Percentiles rank a stretch among this genome's conserved stretches.
Evolutionary conservation across 2,797 vertebrate species (phyloP).

Genomic region (Vespertilio murinus): DNA sequence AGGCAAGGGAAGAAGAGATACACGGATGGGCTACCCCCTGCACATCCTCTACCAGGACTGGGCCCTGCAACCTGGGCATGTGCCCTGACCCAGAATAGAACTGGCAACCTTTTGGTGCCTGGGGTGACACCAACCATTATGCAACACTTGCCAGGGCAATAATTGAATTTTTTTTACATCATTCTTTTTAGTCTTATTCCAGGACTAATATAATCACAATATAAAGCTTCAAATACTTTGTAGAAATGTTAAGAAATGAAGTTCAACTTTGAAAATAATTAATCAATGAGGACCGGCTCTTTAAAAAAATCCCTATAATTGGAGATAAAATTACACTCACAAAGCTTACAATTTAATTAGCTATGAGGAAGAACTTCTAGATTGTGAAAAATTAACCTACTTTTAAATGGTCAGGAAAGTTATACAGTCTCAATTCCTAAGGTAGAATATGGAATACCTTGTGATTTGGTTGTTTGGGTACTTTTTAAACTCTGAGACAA

Average conservation of each 20-base stretch:
- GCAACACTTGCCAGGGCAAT: background rate
- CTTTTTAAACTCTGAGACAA: conserved; percentile 2
- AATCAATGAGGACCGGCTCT: background rate
- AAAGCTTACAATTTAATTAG: background rate
- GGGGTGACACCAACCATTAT: background rate
- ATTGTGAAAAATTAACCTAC: background rate
- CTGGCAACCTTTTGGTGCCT: background rate
- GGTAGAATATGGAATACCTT: background rate
- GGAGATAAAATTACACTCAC: background rate
- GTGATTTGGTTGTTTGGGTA: background rate
- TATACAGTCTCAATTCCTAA: background rate
- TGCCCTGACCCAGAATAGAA: background rate
- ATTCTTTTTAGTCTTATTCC: background rate
- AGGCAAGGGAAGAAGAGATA: background rate
- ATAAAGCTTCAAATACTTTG: background rate
- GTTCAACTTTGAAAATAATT: background rate
- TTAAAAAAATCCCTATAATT: background rate
- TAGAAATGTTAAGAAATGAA: background rate
- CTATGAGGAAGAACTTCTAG: background rate
- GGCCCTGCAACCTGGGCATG: background rate
- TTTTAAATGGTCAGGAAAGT: background rate
- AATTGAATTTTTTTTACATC: background rate
- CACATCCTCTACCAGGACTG: background rate
- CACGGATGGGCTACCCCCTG: background rate
- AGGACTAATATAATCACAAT: background rate